phyloP scores from a whole-genome alignment of 2,888 invertebrate species.

The Cephalotes varians region DNA sequence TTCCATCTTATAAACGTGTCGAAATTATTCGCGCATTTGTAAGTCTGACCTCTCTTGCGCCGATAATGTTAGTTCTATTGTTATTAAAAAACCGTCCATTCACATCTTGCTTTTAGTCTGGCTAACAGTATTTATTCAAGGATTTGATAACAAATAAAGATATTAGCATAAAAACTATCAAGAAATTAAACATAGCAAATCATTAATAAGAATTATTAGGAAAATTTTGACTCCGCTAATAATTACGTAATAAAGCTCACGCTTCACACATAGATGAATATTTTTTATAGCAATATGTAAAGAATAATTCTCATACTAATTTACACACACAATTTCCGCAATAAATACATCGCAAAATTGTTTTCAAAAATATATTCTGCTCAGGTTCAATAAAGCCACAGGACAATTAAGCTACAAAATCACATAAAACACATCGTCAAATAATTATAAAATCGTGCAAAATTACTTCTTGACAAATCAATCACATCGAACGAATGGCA shows the following conservation, averaged over 20 bases:
- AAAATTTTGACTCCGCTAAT: background rate
- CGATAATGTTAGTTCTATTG: conserved; percentile 22
- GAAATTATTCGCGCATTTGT: conserved; percentile 19
- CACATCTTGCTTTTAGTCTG: background rate
- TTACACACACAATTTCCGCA: conserved; percentile 3
- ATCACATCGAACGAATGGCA: background rate
- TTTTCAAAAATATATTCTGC: background rate
- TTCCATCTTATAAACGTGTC: conserved; percentile 1
- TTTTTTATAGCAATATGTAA: background rate
- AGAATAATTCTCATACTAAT: background rate
- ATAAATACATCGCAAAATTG: background rate
- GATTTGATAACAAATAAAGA: background rate
- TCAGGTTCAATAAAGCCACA: conserved; percentile 4
- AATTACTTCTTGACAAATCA: conserved; percentile 21
- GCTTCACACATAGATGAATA: background rate
- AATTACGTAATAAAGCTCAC: conserved; percentile 1
- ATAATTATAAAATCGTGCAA: conserved; percentile 13
- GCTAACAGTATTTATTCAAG: background rate
- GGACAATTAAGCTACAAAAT: conserved; percentile 10
- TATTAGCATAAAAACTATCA: background rate
- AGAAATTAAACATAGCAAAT: background rate
- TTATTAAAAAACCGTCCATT: conserved; percentile 10
- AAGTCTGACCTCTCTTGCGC: background rate
- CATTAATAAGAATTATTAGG: background rate
- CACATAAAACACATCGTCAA: background rate